Evolutionary conservation across 2,113 vertebrate species (phyloP), one percentile per base, ranked within the genome.

Genomic region (Sinosuthora webbiana): DNA sequence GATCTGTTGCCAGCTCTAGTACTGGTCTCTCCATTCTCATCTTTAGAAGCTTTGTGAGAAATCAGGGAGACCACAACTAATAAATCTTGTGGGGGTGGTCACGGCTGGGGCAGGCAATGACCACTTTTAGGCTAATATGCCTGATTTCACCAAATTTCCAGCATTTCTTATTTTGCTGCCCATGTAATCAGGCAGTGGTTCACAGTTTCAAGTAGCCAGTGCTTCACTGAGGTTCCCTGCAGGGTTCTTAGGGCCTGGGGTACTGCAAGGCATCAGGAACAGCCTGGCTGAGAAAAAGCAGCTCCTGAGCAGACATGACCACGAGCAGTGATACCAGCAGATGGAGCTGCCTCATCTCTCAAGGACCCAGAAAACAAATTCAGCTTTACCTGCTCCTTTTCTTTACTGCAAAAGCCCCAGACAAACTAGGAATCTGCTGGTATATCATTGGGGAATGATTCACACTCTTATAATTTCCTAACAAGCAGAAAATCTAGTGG

Each of bases 321-420:
- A 35, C 0, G 8, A 94, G 22, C 80, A 52, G 22, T 8, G 60
- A 52, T 13, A 83, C 92, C 95, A 86, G 88, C 88, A 97, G 94
- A 95, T 95, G 93, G 95, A 92, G 93, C 95, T 96, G 92, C 71
- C 77, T 44, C 71, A 12, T 53, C 64, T 60, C 22, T 20, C 44
- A 86, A 60, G 28, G 24, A 50, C n/a, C 0, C 8, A 79, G 79
- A 76, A 62, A 70, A 67, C 7, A 35, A 62, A 76, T 18, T 15
- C 25, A 31, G 37, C 22, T 41, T 70, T 68, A 75, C 44, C 31
- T 15, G 18, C 50, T 79, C 24, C 37, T 62, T 59, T 35, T 57
- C 73, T 67, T 39, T 5, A 57, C n/a, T 14, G 45, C 50, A 37
- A 76, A 91, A 93, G 16, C 12, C 50, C 62, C 18, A 37, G 19